These are phyloP conservation scores for Helleia helle DNA, from an alignment of 2,888 invertebrate genomes.

Conservation along the genomic window DNA sequence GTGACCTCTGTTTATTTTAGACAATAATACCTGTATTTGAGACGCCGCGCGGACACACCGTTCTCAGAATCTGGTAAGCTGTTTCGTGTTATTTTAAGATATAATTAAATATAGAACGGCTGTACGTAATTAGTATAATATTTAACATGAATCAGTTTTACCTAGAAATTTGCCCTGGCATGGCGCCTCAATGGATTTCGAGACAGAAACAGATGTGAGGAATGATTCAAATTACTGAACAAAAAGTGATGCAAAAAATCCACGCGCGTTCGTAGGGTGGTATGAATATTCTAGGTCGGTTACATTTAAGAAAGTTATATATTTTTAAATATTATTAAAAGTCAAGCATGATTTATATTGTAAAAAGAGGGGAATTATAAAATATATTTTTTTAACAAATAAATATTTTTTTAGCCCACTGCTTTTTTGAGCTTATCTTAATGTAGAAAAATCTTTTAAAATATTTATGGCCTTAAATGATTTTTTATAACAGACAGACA, in stretches of 20 bases:
- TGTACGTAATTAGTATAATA: constrained; percentile 62
- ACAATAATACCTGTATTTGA: constrained; percentile 27
- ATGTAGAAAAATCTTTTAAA: too few species aligned
- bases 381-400: too few species aligned
- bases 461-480: too few species aligned
- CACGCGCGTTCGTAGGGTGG: background rate
- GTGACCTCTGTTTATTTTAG: constrained; percentile 25
- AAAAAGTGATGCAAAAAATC: background rate
- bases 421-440: too few species aligned
- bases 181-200: constrained; percentile 17
- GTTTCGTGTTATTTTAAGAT: constrained; percentile 64
- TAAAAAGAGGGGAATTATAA: too few species aligned
- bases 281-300: background rate
- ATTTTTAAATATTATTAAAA: too few species aligned
- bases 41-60: constrained; percentile 35
- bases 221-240: constrained; percentile 5
- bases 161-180: constrained; percentile 30
- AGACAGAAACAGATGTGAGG: constrained; percentile 20
- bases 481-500: too few species aligned
- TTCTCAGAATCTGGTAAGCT: constrained; percentile 56
- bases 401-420: too few species aligned
- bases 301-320: too few species aligned
- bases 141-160: constrained; percentile 44
- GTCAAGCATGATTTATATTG: too few species aligned
- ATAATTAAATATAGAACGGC: constrained; percentile 67